Evolutionary conservation across 2,888 invertebrate genomes (phyloP), one percentile per base, ranked within the genome.

Genomic region (Augiades crinisus): DNA sequence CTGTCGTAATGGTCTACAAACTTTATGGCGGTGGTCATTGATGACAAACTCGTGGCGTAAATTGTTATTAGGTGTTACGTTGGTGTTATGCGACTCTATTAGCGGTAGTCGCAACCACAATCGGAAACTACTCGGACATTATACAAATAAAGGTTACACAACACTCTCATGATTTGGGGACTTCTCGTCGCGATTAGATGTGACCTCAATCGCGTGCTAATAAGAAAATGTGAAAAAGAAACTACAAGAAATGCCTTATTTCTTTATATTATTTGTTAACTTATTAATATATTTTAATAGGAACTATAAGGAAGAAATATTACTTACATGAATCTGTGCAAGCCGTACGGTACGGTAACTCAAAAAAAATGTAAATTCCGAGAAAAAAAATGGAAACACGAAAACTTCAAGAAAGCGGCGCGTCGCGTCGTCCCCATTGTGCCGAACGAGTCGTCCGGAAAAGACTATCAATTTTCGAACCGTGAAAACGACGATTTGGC

Each of bases 401-500:
- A 45, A 57, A 53, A 56, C 36, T 41, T 56, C 41, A 53, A 54
- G 57, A 64, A 58, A 59, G 58, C 55, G 56, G 52, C 53, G 52
- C 53, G 62, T 51, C 63, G 58, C 55, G 38, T 51, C 58, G 61
- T 51, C 62, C 65, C 61, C 70, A 72, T 74, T 75, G 72, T 75
- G 57, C 57, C 62, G 65, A 76, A 61, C 72, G 70, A 74, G 61
- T 74, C 69, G 75, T 79, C 72, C 77, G 83, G 81, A 83, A 87
- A 83, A 84, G 78, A 72, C 65, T 70, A 75, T 81, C 68, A 74
- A 78, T 85, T 82, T 78, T 64, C 73, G 77, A 76, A 76, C 76
- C 84, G 78, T 82, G 82, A 85, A 87, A 84, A 83, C 78, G 72
- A 61, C 72, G 72, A 78, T 81, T 86, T 84, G 88, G 84, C 85